phyloP scores from a whole-genome alignment of 2,113 vertebrate genomes.

The Onychostoma macrolepis region DNA sequence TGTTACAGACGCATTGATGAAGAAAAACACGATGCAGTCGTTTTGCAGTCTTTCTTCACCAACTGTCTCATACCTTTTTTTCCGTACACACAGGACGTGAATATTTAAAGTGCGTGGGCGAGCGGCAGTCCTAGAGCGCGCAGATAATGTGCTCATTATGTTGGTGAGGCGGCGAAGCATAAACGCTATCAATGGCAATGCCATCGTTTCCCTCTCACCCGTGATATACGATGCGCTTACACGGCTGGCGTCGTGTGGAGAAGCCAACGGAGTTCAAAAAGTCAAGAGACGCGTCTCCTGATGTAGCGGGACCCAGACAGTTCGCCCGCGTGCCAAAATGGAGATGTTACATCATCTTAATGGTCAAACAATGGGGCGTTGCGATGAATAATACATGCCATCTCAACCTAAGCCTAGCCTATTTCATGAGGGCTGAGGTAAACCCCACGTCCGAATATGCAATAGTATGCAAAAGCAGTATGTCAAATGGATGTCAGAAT shows the following conservation, averaged over 20 bases:
- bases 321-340: constrained; percentile 52
- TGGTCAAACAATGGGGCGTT: constrained; percentile 72
- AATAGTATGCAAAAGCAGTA: constrained; percentile 25
- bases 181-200: constrained; percentile 49
- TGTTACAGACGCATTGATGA: neutral
- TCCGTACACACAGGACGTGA: constrained; percentile 18
- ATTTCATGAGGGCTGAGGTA: constrained; percentile 65
- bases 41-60: constrained; percentile 6
- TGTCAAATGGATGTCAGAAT: constrained; percentile 8
- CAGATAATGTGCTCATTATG: constrained; percentile 56
- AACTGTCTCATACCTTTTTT: constrained; percentile 23
- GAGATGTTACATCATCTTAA: constrained; percentile 69
- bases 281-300: constrained; percentile 66
- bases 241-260: constrained; percentile 54
- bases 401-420: constrained; percentile 72
- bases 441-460: constrained; percentile 25
- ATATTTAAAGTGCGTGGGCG: constrained; percentile 44
- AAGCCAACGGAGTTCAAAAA: constrained; percentile 69
- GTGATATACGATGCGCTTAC: constrained; percentile 52
- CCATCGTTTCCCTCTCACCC: constrained; percentile 46
- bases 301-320: constrained; percentile 44
- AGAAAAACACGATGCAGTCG: neutral
- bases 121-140: neutral
- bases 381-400: constrained; percentile 74
- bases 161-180: constrained; percentile 44